Evolutionary conservation across 2,888 invertebrate genomes (phyloP).

Genomic region (Trisateles emortualis): DNA sequence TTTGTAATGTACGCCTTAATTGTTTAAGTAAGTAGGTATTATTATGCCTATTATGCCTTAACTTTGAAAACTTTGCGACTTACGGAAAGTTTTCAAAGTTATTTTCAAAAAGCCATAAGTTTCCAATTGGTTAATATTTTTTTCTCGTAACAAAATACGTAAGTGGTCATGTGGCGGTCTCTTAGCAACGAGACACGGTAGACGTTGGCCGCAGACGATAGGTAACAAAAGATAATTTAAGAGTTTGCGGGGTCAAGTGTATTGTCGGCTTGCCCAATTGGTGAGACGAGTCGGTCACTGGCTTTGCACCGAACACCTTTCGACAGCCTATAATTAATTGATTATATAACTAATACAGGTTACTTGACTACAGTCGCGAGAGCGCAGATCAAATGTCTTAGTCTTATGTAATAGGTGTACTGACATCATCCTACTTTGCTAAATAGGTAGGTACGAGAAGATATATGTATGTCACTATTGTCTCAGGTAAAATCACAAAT

Average conservation of each 20-base stretch:
- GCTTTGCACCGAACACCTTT: constrained; percentile 61
- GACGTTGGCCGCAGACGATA: constrained; percentile 65
- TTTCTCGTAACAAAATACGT: not conserved
- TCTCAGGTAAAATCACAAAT: too few relatives aligned
- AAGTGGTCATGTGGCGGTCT: constrained; percentile 19
- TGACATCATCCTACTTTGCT: constrained; percentile 7
- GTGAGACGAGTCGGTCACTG: constrained; percentile 77
- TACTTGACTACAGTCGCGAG: not conserved
- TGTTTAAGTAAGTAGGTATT: too few relatives aligned
- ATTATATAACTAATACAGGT: constrained; percentile 34
- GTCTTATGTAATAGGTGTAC: constrained; percentile 8
- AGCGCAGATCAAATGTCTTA: constrained; percentile 9
- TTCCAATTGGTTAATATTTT: not conserved
- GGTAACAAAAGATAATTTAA: constrained; percentile 77
- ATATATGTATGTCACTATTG: too few relatives aligned
- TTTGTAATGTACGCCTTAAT: too few relatives aligned
- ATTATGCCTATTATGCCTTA: too few relatives aligned
- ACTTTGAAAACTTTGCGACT: too few relatives aligned
- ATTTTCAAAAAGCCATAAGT: too few relatives aligned
- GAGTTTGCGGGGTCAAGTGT: constrained; percentile 81
- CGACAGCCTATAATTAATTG: constrained; percentile 37
- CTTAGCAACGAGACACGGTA: constrained; percentile 62
- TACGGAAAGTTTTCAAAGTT: too few relatives aligned
- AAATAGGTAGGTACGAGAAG: not conserved
- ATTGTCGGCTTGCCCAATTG: constrained; percentile 78